A percentile compares a stretch with the other conserved stretches of the same genome.
Conservation (phyloP, 2,888 invertebrate genomes). For the Psococerastis gibbosa region DNA sequence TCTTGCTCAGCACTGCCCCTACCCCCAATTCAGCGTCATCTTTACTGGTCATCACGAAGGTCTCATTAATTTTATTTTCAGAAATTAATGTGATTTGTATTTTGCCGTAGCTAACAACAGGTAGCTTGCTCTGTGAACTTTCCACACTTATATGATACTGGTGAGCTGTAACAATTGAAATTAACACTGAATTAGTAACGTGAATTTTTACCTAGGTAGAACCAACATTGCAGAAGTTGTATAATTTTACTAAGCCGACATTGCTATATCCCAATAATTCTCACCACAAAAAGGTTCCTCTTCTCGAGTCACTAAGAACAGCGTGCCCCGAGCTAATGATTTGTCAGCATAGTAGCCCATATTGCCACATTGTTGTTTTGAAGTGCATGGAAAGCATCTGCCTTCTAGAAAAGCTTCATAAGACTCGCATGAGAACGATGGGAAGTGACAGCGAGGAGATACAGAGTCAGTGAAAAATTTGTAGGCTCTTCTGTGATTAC, state of each 20-base stretch:
- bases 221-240: too few species aligned
- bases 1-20: conserved; percentile 54
- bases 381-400: conserved; percentile 50
- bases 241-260: too few species aligned
- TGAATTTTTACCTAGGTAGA: too few species aligned
- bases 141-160: conserved; percentile 72
- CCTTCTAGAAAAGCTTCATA: conserved; percentile 71
- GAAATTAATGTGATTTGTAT: conserved; percentile 54
- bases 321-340: conserved; percentile 61
- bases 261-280: too few species aligned
- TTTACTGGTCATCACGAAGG: conserved; percentile 73
- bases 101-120: conserved; percentile 56
- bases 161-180: conserved; percentile 59
- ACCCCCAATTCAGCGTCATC: conserved; percentile 55
- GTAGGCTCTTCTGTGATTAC: conserved; percentile 85
- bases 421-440: conserved; percentile 69
- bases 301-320: conserved; percentile 76
- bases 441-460: conserved; percentile 76
- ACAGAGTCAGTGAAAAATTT: conserved; percentile 90
- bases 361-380: conserved; percentile 48
- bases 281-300: conserved; percentile 84
- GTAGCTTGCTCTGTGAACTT: conserved; percentile 42
- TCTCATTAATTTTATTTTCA: conserved; percentile 66
- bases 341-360: conserved; percentile 89
- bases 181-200: too few species aligned